Evolutionary conservation across 2,888 invertebrate genomes (phyloP).

Genomic region (Boloria euphrosyne): DNA sequence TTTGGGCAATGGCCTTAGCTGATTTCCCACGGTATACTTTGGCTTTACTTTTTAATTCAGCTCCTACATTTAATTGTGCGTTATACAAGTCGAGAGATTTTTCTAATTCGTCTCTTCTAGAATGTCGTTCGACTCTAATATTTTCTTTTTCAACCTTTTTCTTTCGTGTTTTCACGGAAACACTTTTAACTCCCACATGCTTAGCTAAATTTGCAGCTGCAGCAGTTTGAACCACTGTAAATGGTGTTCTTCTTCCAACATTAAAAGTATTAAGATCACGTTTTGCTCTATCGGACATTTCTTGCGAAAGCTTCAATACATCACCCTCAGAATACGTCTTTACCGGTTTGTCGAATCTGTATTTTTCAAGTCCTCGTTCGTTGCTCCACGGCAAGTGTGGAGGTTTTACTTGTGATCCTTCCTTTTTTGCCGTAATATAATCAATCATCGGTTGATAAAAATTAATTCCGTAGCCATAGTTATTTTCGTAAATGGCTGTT

Average conservation of each 20-base stretch:
- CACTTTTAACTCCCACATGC: constrained; percentile 83
- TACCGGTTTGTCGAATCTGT: constrained; percentile 84
- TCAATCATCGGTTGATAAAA: constrained; percentile 94
- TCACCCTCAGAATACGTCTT: constrained; percentile 86
- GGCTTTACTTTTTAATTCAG: constrained; percentile 79
- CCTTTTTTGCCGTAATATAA: constrained; percentile 88
- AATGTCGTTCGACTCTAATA: constrained; percentile 67
- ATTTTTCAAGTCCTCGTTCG: constrained; percentile 86
- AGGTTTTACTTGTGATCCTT: constrained; percentile 63
- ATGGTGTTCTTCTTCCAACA: constrained; percentile 83
- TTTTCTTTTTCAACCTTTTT: constrained; percentile 69
- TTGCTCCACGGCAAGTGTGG: constrained; percentile 89
- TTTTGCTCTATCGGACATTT: constrained; percentile 87
- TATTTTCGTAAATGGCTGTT: constrained; percentile 88
- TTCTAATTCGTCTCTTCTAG: constrained; percentile 71
- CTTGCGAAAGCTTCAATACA: constrained; percentile 84
- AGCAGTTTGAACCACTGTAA: constrained; percentile 84
- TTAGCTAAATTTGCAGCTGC: constrained; percentile 84
- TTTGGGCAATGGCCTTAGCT: constrained; percentile 87
- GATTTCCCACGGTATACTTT: constrained; percentile 88
- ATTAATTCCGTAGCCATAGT: constrained; percentile 92
- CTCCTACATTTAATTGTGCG: constrained; percentile 69
- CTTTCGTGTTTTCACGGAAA: constrained; percentile 73
- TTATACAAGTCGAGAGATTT: constrained; percentile 68
- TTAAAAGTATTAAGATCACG: constrained; percentile 84